These are phyloP conservation scores for Hemichromis elongatus DNA, from an alignment of 2,113 vertebrate species.

Conservation along the genomic window DNA sequence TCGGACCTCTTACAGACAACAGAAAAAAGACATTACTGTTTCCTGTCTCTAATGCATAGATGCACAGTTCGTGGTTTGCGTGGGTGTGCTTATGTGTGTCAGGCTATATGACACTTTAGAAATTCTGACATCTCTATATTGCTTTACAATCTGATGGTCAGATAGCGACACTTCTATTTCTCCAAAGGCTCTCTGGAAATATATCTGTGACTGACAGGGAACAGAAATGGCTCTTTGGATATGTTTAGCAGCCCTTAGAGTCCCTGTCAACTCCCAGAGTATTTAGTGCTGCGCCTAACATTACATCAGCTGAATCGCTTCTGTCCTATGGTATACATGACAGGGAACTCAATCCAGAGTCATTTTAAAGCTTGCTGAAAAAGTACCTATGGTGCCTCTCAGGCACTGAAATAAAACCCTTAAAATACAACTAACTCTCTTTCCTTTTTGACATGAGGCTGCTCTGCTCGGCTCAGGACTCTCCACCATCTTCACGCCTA, in stretches of 20 bases:
- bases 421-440: conserved; percentile 21
- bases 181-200: conserved; percentile 12
- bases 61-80: neutral
- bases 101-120: conserved; percentile 4
- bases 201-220: conserved; percentile 29
- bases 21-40: neutral
- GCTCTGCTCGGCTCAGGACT: conserved; percentile 20
- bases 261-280: conserved; percentile 35
- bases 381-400: conserved; percentile 9
- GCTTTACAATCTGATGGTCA: conserved; percentile 21
- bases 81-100: neutral
- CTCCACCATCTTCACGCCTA: conserved; percentile 27
- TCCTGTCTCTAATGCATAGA: neutral
- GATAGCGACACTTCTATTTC: conserved; percentile 5
- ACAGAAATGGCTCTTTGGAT: conserved; percentile 35
- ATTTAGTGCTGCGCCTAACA: conserved; percentile 34
- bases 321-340: conserved; percentile 1
- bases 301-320: conserved; percentile 17
- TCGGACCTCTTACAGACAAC: neutral
- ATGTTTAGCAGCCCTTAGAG: conserved; percentile 36
- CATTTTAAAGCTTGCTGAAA: conserved; percentile 29
- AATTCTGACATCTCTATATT: neutral
- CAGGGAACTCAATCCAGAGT: conserved; percentile 35
- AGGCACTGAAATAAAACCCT: conserved; percentile 43
- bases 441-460: conserved; percentile 19